Conservation (phyloP, 2,888 invertebrate species). For the Vandiemenella viatica region DNA sequence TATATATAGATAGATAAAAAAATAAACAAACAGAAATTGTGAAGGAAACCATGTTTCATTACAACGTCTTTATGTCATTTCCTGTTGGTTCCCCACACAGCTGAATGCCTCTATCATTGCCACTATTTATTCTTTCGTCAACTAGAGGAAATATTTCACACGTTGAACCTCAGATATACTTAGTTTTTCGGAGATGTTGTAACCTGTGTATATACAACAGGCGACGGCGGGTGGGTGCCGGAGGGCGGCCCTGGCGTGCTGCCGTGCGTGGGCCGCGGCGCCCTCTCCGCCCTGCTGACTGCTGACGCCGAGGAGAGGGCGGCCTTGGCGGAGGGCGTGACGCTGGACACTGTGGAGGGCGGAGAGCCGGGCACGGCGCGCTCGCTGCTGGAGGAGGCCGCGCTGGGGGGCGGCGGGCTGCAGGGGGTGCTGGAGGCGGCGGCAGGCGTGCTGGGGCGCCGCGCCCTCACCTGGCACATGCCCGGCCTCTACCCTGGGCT, state of each 20-base stretch:
- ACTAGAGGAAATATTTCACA: too few relatives aligned
- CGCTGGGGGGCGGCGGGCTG: slow-evolving; percentile 8
- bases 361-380: slow-evolving; percentile 27
- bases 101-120: too few relatives aligned
- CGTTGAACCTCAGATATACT: too few relatives aligned
- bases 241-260: slow-evolving; percentile 5
- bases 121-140: too few relatives aligned
- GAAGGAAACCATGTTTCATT: too few relatives aligned
- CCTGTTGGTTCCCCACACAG: too few relatives aligned
- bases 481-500: slow-evolving; percentile 58
- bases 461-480: slow-evolving; percentile 62
- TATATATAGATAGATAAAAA: too few relatives aligned
- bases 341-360: slow-evolving; percentile 46
- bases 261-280: slow-evolving; percentile 12
- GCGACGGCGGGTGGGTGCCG: too few relatives aligned
- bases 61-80: too few relatives aligned
- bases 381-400: background rate
- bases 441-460: slow-evolving; percentile 49
- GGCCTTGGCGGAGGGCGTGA: slow-evolving; percentile 46
- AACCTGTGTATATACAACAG: too few relatives aligned
- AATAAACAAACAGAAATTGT: too few relatives aligned
- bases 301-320: slow-evolving; percentile 51
- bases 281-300: slow-evolving; percentile 20
- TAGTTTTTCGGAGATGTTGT: too few relatives aligned
- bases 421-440: slow-evolving; percentile 53